phyloP scores from a whole-genome alignment of 2,888 invertebrate species.

The Drosophila atripex region DNA sequence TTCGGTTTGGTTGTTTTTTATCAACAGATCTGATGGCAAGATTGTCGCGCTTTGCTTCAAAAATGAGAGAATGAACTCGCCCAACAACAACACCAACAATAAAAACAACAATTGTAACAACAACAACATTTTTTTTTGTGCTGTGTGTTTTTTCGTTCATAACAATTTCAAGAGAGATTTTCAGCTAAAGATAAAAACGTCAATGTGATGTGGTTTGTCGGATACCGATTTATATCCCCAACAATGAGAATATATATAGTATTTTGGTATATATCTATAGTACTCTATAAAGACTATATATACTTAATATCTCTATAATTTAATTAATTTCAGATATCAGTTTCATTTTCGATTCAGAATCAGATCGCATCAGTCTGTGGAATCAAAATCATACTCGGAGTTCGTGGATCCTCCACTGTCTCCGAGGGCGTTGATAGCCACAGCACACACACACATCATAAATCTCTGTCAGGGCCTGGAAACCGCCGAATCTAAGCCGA shows the following conservation, averaged over 20 bases:
- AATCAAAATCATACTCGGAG: conserved; percentile 13
- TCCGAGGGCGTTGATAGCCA: conserved; percentile 32
- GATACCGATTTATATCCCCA: conserved; percentile 51
- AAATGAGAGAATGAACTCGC: conserved; percentile 74
- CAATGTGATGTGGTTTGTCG: conserved; percentile 79
- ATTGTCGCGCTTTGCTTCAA: conserved; percentile 79
- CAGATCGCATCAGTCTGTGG: conserved; percentile 22
- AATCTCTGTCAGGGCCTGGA: conserved; percentile 67
- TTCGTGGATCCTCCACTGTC: conserved; percentile 24
- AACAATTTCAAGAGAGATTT: conserved; percentile 78
- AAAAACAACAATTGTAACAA: conserved; percentile 54
- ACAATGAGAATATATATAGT: conserved; percentile 16
- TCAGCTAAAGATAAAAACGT: conserved; percentile 77
- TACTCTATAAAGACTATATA: conserved; percentile 1
- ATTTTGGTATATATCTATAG: not conserved
- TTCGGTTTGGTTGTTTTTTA: conserved; percentile 46
- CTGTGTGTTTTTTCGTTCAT: conserved; percentile 71
- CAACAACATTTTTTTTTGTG: conserved; percentile 20
- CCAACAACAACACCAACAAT: conserved; percentile 1
- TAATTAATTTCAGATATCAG: conserved; percentile 59
- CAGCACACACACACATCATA: conserved; percentile 56
- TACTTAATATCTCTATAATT: conserved; percentile 6
- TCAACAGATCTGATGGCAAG: conserved; percentile 79
- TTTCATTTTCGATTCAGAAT: conserved; percentile 54
- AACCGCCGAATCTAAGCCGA: conserved; percentile 20